phyloP scores from a whole-genome alignment of 1,140 invertebrate species.

The Drosophila virilis region DNA sequence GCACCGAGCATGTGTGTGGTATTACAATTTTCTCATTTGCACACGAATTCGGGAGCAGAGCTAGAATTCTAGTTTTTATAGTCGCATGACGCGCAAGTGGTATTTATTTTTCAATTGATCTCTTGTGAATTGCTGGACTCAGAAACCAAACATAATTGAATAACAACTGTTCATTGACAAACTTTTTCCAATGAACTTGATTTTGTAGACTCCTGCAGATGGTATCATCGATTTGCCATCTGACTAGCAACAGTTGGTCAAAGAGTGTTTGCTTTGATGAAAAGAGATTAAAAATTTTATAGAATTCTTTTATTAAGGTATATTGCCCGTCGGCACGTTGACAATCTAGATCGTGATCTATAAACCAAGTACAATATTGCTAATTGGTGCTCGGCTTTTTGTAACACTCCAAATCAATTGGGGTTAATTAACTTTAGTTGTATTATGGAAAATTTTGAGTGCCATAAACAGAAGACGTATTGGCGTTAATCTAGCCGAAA shows the following conservation, averaged over 20 bases:
- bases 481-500: background rate
- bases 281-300: too few species aligned
- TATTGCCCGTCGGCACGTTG: too few species aligned
- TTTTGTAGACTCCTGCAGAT: background rate
- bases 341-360: too few species aligned
- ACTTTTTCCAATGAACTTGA: slow-evolving; percentile 1
- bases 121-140: background rate
- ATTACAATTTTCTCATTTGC: background rate
- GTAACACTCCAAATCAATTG: too few species aligned
- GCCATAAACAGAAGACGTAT: background rate
- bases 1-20: background rate
- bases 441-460: background rate
- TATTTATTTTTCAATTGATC: slow-evolving; percentile 8
- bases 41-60: background rate
- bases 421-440: background rate
- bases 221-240: background rate
- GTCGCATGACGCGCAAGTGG: background rate
- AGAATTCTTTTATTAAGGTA: too few species aligned
- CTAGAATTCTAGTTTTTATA: background rate
- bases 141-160: slow-evolving; percentile 1
- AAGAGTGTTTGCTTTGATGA: too few species aligned
- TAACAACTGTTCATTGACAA: slow-evolving; percentile 6
- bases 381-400: too few species aligned
- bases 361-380: too few species aligned
- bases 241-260: background rate